Base-by-base conservation (phyloP, 2,888 invertebrate species). In the Lacanobia oleracea region DNA sequence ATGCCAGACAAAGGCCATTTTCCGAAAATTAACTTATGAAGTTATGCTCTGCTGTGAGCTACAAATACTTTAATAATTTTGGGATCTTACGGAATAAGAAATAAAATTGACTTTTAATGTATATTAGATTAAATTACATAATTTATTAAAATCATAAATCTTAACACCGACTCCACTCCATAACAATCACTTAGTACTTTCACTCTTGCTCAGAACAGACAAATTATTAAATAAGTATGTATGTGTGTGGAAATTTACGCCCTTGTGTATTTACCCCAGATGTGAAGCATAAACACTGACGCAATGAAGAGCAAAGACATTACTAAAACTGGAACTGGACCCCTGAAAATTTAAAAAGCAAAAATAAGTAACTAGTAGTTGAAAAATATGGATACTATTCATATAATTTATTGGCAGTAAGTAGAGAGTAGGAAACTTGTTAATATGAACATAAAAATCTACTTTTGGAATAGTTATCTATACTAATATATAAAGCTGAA, bases 241-340 rank as follows among this genome's bases (percentile, higher is more conserved):
- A 48, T 54, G 14, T 21, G 21, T 59, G 64, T 72, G 67, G 81
- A 73, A 78, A 61, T 81, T 93, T 91, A 95, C 89, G 98, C 97
- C 91, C 99, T 97, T 81, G 98, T 99, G 94, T 99, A 99, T 97
- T 99, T 99, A 93, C 99, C 99, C 99, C 99, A 99, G 93, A 99
- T 99, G 97, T 99, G 99, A 85, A 99, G 97, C 99, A 99, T 99
- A 94, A 99, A 99, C 69, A 99, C 99, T 67, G 99, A 99, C 37
- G 99, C 99, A 91, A 99, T 99, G 96, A 99, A 99, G 67, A 99
- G 97, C 68, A 99, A 97, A 76, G 99, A 99, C 99, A 99, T 99
- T 72, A 99, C 99, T 91, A 99, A 96, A 48, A 99, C 99, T 89
- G 99, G 99, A 86, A 99, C 99, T 89, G 99, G 99, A 75, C 99